Conservation (phyloP, 2,888 invertebrate species). For the Marronus borbonicus region DNA sequence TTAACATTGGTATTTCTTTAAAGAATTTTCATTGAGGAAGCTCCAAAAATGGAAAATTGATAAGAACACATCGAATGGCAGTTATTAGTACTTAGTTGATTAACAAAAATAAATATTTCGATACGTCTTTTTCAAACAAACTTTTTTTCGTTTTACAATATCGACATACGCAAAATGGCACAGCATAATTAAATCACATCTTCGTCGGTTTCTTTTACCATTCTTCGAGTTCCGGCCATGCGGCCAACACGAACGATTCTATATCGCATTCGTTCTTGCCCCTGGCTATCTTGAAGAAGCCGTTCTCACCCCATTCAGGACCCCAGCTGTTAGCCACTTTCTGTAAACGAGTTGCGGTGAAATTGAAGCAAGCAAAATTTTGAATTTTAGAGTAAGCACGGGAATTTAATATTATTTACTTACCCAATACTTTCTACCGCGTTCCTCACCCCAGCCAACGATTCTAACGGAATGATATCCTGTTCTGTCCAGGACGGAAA, state of each 20-base stretch:
- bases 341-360: conserved; percentile 72
- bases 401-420: conserved; percentile 62
- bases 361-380: neutral
- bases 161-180: conserved; percentile 44
- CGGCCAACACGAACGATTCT: conserved; percentile 89
- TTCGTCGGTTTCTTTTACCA: conserved; percentile 38
- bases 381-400: conserved; percentile 1
- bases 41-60: conserved; percentile 19
- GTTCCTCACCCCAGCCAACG: conserved; percentile 92
- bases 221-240: conserved; percentile 73
- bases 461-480: conserved; percentile 94
- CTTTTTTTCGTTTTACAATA: conserved; percentile 34
- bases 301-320: conserved; percentile 90
- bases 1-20: no score
- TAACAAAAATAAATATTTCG: conserved; percentile 52
- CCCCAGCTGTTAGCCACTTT: conserved; percentile 97
- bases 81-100: conserved; percentile 48
- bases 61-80: conserved; percentile 52
- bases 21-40: neutral
- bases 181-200: conserved; percentile 41
- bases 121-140: conserved; percentile 26
- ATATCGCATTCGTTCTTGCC: conserved; percentile 92
- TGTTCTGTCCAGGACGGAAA: conserved; percentile 73
- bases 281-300: conserved; percentile 89
- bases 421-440: conserved; percentile 89